These are phyloP conservation scores for Chesias legatella DNA, from an alignment of 2,888 invertebrate genomes.

Conservation along the genomic window DNA sequence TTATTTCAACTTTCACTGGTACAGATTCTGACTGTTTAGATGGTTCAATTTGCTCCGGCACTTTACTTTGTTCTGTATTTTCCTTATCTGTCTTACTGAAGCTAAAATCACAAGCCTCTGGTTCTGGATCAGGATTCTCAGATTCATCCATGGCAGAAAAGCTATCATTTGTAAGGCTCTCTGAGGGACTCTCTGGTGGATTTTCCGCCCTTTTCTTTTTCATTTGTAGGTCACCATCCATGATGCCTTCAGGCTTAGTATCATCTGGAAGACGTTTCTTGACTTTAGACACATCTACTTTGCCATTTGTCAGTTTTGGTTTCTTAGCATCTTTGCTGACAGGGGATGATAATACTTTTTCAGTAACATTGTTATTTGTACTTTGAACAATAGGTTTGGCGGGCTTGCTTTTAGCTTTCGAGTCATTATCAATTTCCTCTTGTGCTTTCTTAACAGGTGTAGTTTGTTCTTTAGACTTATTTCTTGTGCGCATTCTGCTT, in stretches of 20 bases:
- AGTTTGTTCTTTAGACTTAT: conserved; percentile 89
- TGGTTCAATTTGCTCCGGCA: conserved; percentile 47
- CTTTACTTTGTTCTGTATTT: conserved; percentile 60
- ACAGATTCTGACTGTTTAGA: conserved; percentile 53
- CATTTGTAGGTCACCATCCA: conserved; percentile 82
- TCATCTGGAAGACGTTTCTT: conserved; percentile 81
- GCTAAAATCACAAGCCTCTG: conserved; percentile 73
- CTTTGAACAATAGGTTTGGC: conserved; percentile 58
- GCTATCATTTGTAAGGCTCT: conserved; percentile 91
- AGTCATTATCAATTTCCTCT: conserved; percentile 74
- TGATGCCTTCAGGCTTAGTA: conserved; percentile 79
- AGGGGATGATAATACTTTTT: conserved; percentile 65
- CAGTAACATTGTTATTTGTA: conserved; percentile 64
- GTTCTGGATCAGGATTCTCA: conserved; percentile 76
- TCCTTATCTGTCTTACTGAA: conserved; percentile 71
- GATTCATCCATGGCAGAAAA: conserved; percentile 88
- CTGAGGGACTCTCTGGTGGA: conserved; percentile 87
- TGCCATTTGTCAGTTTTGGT: conserved; percentile 52
- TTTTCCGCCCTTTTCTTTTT: conserved; percentile 76
- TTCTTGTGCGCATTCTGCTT: conserved; percentile 93
- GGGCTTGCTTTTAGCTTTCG: conserved; percentile 59
- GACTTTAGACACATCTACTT: conserved; percentile 77
- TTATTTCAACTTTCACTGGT: conserved; percentile 55
- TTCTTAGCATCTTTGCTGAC: conserved; percentile 67
- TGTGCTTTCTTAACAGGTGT: conserved; percentile 72